phyloP scores from a whole-genome alignment of 2,797 vertebrate species.

The Masticophis lateralis region DNA sequence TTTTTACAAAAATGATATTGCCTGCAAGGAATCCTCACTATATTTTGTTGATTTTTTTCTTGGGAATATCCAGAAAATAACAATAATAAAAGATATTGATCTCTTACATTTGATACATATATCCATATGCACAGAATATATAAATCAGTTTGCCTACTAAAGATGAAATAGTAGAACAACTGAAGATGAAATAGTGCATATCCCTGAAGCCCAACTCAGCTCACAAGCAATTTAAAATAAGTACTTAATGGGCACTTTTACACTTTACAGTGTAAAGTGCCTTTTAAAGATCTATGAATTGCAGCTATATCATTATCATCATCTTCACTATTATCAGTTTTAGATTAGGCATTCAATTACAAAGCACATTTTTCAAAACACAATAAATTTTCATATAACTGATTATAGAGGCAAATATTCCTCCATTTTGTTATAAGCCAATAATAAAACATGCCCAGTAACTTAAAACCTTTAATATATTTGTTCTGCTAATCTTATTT shows the following conservation, averaged over 20 bases:
- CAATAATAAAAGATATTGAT: not conserved
- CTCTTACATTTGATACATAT: not conserved
- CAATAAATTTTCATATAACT: not conserved
- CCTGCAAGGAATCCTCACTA: not conserved
- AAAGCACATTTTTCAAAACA: not conserved
- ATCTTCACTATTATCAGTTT: not conserved
- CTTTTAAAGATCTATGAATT: not conserved
- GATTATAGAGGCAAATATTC: not conserved
- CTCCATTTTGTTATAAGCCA: not conserved
- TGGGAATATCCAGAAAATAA: not conserved
- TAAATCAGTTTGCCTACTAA: not conserved
- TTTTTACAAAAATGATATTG: not conserved
- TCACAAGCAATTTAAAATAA: constrained; percentile 35
- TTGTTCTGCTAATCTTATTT: not conserved
- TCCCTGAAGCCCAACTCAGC: not conserved
- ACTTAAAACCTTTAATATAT: not conserved
- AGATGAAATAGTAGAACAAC: not conserved
- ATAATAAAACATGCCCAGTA: not conserved
- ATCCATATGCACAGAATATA: not conserved
- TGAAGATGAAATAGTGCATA: not conserved
- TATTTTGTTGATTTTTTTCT: not conserved
- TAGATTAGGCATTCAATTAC: not conserved
- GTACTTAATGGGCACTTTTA: not conserved
- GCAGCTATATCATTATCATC: not conserved
- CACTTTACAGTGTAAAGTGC: not conserved